These are phyloP conservation scores for Tiliacea citrago DNA, from an alignment of 2,888 invertebrate genomes.

Conservation along the genomic window DNA sequence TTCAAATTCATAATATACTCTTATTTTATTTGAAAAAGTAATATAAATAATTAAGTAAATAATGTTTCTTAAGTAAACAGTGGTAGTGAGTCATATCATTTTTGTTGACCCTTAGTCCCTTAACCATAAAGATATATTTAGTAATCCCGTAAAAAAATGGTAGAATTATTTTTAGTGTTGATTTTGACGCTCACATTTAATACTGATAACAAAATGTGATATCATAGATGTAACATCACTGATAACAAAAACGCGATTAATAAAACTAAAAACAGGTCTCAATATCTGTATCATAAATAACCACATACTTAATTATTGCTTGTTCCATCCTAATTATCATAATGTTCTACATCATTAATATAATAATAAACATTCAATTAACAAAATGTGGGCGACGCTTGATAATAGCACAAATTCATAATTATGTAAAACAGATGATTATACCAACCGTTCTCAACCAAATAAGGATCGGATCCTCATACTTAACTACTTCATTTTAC, in stretches of 20 bases:
- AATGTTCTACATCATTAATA: conserved; percentile 50
- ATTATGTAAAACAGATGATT: conserved; percentile 42
- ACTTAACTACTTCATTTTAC: conserved; percentile 16
- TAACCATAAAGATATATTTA: not conserved
- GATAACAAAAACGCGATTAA: conserved; percentile 17
- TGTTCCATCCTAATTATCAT: conserved; percentile 47
- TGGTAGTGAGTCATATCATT: not conserved
- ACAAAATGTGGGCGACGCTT: conserved; percentile 8
- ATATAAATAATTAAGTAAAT: not conserved
- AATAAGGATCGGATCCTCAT: conserved; percentile 10
- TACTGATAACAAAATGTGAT: not conserved
- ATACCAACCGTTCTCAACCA: conserved; percentile 5
- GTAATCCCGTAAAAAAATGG: not conserved
- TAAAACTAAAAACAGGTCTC: conserved; percentile 18
- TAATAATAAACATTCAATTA: conserved; percentile 55
- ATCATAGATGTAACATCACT: not conserved
- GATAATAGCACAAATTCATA: conserved; percentile 20
- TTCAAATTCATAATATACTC: no score
- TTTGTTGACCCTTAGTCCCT: no score
- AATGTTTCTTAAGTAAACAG: not conserved
- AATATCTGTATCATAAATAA: conserved; percentile 35
- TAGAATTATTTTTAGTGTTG: not conserved
- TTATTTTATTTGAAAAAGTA: not conserved
- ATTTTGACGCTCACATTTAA: not conserved
- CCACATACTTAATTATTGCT: conserved; percentile 34